Conservation (phyloP, 2,797 vertebrate species). For the Diceros bicornis region DNA sequence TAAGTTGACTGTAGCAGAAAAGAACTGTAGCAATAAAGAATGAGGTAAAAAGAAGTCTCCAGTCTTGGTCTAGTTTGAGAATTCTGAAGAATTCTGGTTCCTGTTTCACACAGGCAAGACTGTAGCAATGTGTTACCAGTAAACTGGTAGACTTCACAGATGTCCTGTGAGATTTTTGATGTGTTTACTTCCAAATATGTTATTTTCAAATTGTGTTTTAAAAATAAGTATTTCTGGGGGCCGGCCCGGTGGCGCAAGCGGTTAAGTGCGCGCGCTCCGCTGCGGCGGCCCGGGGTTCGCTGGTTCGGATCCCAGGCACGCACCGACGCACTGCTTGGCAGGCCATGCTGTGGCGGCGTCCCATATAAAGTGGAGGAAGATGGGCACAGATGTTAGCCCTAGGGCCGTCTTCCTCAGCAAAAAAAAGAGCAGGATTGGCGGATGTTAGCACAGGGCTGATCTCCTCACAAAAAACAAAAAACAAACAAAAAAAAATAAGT, state of each 20-base stretch:
- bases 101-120: background rate
- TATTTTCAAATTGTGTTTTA: background rate
- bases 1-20: background rate
- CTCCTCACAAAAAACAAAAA: too few relatives aligned
- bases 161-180: background rate
- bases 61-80: background rate
- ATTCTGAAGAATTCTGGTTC: background rate
- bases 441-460: too few relatives aligned
- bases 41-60: background rate
- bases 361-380: too few relatives aligned
- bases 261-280: too few relatives aligned
- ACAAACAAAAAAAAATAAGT: background rate
- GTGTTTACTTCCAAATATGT: background rate
- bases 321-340: too few relatives aligned
- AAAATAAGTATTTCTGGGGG: background rate
- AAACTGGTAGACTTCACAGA: background rate
- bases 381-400: too few relatives aligned
- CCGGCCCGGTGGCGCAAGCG: too few relatives aligned
- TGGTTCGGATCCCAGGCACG: too few relatives aligned
- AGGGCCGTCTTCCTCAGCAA: too few relatives aligned
- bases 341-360: too few relatives aligned
- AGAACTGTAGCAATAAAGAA: background rate
- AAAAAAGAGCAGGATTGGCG: too few relatives aligned
- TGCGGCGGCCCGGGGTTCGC: too few relatives aligned
- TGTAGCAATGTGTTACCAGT: fast-evolving